These are phyloP conservation scores for Horisme vitalbata DNA, from an alignment of 2,888 invertebrate species.

Conservation along the genomic window DNA sequence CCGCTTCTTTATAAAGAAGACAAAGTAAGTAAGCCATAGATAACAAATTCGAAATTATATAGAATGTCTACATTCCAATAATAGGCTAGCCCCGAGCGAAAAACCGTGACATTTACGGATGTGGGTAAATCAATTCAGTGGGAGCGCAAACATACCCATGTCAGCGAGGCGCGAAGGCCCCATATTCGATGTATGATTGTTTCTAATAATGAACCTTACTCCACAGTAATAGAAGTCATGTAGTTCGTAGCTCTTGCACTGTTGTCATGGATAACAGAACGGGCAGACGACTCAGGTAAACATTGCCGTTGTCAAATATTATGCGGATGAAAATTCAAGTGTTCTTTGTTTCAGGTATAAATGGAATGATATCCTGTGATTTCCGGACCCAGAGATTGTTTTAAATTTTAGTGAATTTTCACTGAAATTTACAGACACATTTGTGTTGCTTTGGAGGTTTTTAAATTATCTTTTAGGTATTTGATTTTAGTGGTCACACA, in stretches of 20 bases:
- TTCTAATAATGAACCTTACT: slow-evolving; percentile 66
- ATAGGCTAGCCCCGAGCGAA: slow-evolving; percentile 51
- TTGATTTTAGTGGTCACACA: too few species aligned
- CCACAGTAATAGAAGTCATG: slow-evolving; percentile 59
- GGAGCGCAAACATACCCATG: slow-evolving; percentile 68
- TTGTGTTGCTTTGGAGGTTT: too few species aligned
- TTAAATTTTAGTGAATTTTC: too few species aligned
- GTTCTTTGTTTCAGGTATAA: slow-evolving; percentile 54
- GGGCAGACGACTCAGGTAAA: slow-evolving; percentile 62
- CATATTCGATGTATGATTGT: slow-evolving; percentile 54
- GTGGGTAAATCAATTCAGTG: slow-evolving; percentile 73
- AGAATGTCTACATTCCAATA: slow-evolving; percentile 51
- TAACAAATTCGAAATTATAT: slow-evolving; percentile 24
- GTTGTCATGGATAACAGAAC: slow-evolving; percentile 70
- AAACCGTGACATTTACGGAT: slow-evolving; percentile 71
- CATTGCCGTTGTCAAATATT: slow-evolving; percentile 71
- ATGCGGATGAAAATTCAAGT: slow-evolving; percentile 68
- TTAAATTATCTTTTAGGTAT: too few species aligned
- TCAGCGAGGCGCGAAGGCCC: slow-evolving; percentile 54
- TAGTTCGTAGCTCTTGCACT: slow-evolving; percentile 36
- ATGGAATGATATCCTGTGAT: slow-evolving; percentile 35
- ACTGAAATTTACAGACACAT: too few species aligned
- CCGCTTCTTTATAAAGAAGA: too few species aligned
- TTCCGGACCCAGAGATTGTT: too few species aligned
- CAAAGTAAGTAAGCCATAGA: slow-evolving; percentile 19